A percentile compares a stretch with the other conserved stretches of the same genome.
These are phyloP conservation scores for Pantherophis alleghaniensis DNA, from an alignment of 2,797 vertebrate species.

Conservation along the genomic window DNA sequence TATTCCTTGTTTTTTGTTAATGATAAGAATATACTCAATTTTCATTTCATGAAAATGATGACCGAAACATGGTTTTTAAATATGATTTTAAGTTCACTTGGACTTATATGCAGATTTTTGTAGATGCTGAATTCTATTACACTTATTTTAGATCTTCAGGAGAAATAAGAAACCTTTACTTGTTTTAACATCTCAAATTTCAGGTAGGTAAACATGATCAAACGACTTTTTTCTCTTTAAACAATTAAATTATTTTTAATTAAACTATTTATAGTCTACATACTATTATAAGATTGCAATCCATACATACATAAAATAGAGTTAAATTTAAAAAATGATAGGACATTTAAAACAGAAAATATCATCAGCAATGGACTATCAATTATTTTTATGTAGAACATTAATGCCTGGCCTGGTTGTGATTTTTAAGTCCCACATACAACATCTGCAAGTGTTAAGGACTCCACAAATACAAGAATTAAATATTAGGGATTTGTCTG, in stretches of 20 bases:
- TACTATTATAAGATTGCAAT: background rate
- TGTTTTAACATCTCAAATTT: background rate
- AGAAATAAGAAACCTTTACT: background rate
- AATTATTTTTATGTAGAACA: background rate
- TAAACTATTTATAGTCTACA: background rate
- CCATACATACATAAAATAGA: background rate
- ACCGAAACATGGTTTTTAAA: background rate
- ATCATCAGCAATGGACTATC: background rate
- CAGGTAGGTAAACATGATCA: background rate
- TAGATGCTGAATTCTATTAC: background rate
- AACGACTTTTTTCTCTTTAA: background rate
- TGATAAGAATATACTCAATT: background rate
- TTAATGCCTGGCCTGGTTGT: background rate
- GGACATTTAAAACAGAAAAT: background rate
- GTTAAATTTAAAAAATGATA: background rate
- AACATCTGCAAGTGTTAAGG: background rate
- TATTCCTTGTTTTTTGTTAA: background rate
- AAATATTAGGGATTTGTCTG: background rate
- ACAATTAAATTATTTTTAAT: background rate
- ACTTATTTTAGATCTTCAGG: background rate
- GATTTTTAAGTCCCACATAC: background rate
- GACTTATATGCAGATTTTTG: too few relatives aligned
- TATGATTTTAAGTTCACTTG: background rate
- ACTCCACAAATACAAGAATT: background rate
- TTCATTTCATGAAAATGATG: background rate